Evolutionary conservation across 1,140 invertebrate genomes (phyloP).

Genomic region (Polyergus mexicanus): DNA sequence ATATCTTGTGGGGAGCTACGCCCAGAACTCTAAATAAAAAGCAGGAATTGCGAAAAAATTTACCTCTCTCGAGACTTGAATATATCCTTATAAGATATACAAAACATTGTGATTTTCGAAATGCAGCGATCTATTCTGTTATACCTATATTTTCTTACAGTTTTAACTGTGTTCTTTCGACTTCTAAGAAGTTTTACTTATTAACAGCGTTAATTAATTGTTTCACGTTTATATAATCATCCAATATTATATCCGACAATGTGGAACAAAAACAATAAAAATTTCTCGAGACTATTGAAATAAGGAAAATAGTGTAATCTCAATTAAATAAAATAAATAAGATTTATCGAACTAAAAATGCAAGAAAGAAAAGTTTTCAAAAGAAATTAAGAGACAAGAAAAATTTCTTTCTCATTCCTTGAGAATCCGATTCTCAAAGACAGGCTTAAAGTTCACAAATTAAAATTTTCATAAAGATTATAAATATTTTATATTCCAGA

Average conservation of each 20-base stretch:
- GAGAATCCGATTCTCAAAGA: not conserved
- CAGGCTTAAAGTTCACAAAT: not conserved
- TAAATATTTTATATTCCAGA: slow-evolving; percentile 13
- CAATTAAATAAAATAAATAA: slow-evolving; percentile 38
- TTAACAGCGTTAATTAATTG: too few species aligned
- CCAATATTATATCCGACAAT: not conserved
- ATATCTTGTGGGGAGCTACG: too few species aligned
- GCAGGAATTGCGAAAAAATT: too few species aligned
- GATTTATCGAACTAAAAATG: not conserved
- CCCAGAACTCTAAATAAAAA: too few species aligned
- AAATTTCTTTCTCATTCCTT: not conserved
- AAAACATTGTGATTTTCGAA: too few species aligned
- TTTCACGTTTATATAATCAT: too few species aligned
- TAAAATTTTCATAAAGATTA: slow-evolving; percentile 15
- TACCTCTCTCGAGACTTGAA: too few species aligned
- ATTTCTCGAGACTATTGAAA: slow-evolving; percentile 5
- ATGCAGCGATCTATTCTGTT: too few species aligned
- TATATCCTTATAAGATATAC: too few species aligned
- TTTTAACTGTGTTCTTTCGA: too few species aligned
- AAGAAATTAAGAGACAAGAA: slow-evolving; percentile 23
- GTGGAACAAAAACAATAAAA: not conserved
- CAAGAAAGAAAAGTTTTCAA: not conserved
- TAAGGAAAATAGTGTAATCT: not conserved
- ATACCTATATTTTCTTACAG: too few species aligned
- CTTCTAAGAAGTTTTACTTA: too few species aligned